Evolutionary conservation across 2,113 vertebrate genomes (phyloP).

Genomic region (Myxocyprinus asiaticus): DNA sequence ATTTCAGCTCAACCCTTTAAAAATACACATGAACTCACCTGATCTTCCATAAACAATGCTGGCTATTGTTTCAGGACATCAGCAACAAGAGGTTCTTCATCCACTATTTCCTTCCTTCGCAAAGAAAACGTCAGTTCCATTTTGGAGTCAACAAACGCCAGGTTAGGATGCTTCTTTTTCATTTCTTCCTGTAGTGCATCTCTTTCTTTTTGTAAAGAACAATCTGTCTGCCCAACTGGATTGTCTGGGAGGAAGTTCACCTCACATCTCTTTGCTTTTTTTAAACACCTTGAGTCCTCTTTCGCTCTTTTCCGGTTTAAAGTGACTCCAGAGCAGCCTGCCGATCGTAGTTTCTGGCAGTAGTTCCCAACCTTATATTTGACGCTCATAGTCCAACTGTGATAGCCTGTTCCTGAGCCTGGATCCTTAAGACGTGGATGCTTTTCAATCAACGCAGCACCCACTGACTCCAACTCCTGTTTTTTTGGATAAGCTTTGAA

Average conservation of each 20-base stretch:
- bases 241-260: not conserved
- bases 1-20: not conserved
- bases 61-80: constrained; percentile 29
- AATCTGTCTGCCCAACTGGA: not conserved
- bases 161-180: not conserved
- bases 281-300: not conserved
- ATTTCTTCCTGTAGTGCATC: not conserved
- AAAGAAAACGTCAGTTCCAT: not conserved
- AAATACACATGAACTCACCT: not conserved
- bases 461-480: constrained; percentile 15
- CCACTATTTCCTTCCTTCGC: constrained; percentile 11
- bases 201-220: not conserved
- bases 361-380: constrained; percentile 27
- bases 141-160: constrained; percentile 7
- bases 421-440: constrained; percentile 20
- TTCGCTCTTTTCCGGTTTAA: not conserved
- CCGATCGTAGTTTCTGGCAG: not conserved
- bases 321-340: constrained; percentile 10
- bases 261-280: constrained; percentile 21
- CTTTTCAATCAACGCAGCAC: constrained; percentile 6
- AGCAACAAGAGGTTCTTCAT: constrained; percentile 2
- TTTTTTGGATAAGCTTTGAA: constrained; percentile 40
- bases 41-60: constrained; percentile 29
- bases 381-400: constrained; percentile 33
- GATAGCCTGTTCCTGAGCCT: constrained; percentile 23